Conservation (phyloP, 2,888 invertebrate genomes). For the Synergus laeviventris region DNA sequence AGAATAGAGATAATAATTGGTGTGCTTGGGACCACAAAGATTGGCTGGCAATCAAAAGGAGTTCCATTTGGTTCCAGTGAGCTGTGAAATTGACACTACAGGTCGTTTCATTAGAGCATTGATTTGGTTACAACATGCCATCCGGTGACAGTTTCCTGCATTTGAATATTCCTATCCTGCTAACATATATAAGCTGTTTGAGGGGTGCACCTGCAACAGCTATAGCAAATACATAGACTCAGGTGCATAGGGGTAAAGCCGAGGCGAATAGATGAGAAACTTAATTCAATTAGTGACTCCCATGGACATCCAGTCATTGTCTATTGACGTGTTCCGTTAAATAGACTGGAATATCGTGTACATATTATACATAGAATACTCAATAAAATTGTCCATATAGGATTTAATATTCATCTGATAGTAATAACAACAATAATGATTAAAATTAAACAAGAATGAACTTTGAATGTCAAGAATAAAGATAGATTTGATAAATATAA, state of each 20-base stretch:
- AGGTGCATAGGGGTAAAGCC: neutral
- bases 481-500: no score
- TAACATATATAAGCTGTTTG: neutral
- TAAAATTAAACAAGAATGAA: no score
- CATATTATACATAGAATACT: neutral
- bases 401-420: no score
- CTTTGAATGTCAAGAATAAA: no score
- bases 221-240: neutral
- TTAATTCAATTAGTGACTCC: neutral
- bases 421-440: no score
- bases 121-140: constrained; percentile 12
- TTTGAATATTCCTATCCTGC: neutral
- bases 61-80: constrained; percentile 10
- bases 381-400: no score
- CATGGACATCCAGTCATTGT: neutral
- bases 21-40: neutral
- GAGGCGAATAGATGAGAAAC: neutral
- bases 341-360: neutral
- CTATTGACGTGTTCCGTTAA: neutral
- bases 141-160: neutral
- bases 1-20: constrained; percentile 5
- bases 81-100: constrained; percentile 22
- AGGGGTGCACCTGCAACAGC: neutral
- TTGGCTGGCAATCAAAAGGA: constrained; percentile 13
- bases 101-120: constrained; percentile 20